phyloP scores from a whole-genome alignment of 2,113 vertebrate species.

The Eublepharis macularius region DNA sequence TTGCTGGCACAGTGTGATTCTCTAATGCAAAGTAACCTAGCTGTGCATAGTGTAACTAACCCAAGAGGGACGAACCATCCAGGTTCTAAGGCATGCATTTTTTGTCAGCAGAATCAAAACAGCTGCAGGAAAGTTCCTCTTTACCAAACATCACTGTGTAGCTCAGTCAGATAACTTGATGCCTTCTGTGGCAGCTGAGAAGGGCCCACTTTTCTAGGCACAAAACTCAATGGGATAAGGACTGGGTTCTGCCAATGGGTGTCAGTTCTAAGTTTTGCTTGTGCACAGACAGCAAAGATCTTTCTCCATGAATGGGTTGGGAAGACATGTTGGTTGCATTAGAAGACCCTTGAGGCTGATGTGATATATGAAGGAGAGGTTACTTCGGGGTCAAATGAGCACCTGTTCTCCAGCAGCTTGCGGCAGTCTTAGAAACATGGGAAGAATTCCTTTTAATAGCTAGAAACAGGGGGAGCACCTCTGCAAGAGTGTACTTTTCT shows the following conservation, averaged over 20 bases:
- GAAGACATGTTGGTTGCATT: constrained; percentile 31
- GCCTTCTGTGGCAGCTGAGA: neutral
- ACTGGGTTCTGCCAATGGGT: neutral
- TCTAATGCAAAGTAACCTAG: no score
- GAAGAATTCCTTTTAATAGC: constrained; percentile 71
- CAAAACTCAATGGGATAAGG: neutral
- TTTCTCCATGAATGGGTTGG: constrained; percentile 47
- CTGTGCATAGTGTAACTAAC: no score
- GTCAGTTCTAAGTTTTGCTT: rapidly evolving
- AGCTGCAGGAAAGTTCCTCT: neutral
- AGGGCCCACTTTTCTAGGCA: neutral
- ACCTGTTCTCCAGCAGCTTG: constrained; percentile 72
- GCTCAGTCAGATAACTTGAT: rapidly evolving
- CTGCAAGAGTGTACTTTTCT: constrained; percentile 51
- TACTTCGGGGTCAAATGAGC: constrained; percentile 70
- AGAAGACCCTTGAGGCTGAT: constrained; percentile 56
- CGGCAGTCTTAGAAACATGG: constrained; percentile 65
- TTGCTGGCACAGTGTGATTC: no score
- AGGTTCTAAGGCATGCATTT: neutral
- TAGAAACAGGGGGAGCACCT: constrained; percentile 44
- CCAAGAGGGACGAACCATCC: no score
- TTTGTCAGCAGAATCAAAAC: neutral
- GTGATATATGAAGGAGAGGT: constrained; percentile 72
- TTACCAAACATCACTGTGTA: rapidly evolving
- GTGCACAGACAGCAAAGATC: neutral